Base-by-base conservation (phyloP, 1,140 invertebrate species). In the Solen grandis region DNA sequence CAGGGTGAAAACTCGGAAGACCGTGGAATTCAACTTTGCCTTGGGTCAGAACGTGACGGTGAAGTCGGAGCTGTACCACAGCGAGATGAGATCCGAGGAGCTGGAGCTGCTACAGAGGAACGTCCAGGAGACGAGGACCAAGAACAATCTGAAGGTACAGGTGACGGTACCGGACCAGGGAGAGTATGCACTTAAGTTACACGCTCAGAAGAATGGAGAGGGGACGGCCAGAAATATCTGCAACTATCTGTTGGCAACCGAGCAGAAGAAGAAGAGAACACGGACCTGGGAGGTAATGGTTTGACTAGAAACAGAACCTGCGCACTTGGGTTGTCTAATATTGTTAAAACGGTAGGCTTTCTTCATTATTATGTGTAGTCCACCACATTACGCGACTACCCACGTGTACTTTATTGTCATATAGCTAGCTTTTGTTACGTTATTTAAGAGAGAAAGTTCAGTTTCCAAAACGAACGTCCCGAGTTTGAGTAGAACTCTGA, bases 211-310 rank as follows among this genome's bases (percentile, higher is more conserved):
- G 72, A 52, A 69, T 14, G 72, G 74, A 1, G 60, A 50, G 29
- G 60, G 33, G 22, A 54, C 35, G 29, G 63, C 38, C 22, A 78
- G 19, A 57, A 83, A 83, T 57, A 69, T 69, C 16, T 83, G 81
- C 41, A 83, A 83, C 70, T 83, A 78, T 36, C 70, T 83, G 22
- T 31, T 83, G 36, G 68, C 69, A 5, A 36, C 69, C 16, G 75
- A 79, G 22, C 46, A 83, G 19, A 35, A 65, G 10, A 68, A 65
- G n/a, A 72, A 78, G 46, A 77, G 66, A 46, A 36, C 38, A 25
- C 78, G 57, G 36, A 33, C n/a, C 13, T 59, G 33, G 22, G 81
- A 83, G 59, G 81, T 82, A 57, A 13, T 65, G 27, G 29, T 41
- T 65, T n/a, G n/a, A 19, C 60, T 33, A 74, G 13, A 38, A 59